Evolutionary conservation across 2,113 vertebrate species (phyloP).

Genomic region (Tenrec ecaudatus): DNA sequence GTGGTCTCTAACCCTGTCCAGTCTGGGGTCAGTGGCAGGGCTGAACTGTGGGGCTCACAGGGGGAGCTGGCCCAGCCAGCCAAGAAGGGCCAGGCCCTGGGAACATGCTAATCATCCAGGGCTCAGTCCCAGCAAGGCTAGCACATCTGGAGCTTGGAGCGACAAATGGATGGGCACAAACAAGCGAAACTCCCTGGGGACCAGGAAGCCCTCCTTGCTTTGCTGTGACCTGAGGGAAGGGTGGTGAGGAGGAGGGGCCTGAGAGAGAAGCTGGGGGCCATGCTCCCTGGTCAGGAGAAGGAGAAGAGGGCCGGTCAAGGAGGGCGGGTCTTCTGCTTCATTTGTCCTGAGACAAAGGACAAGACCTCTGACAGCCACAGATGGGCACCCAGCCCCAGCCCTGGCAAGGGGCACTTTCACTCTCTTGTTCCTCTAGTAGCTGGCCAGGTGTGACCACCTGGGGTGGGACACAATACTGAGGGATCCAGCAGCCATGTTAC

Average conservation of each 20-base stretch:
- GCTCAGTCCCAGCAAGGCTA: constrained; percentile 50
- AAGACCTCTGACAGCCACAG: background rate
- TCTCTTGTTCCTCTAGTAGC: background rate
- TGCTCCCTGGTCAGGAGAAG: background rate
- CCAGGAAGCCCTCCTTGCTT: background rate
- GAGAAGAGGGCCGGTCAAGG: background rate
- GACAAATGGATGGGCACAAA: constrained; percentile 76
- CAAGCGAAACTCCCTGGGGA: constrained; percentile 54
- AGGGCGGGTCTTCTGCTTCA: background rate
- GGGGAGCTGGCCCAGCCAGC: background rate
- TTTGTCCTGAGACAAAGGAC: background rate
- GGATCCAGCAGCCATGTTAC: too few species aligned
- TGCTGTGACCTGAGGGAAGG: background rate
- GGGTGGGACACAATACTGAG: too few species aligned
- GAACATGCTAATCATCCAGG: constrained; percentile 64
- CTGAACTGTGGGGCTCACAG: background rate
- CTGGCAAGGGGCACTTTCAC: background rate
- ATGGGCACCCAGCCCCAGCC: background rate
- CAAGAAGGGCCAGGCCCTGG: constrained; percentile 59
- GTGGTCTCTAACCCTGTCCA: background rate
- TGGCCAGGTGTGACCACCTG: background rate
- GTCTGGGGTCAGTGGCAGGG: background rate
- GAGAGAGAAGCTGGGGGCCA: background rate
- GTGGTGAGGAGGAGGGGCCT: background rate
- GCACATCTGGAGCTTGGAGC: constrained; percentile 70